Base-by-base conservation (phyloP, 2,113 vertebrate species). In the Urocolius indicus region DNA sequence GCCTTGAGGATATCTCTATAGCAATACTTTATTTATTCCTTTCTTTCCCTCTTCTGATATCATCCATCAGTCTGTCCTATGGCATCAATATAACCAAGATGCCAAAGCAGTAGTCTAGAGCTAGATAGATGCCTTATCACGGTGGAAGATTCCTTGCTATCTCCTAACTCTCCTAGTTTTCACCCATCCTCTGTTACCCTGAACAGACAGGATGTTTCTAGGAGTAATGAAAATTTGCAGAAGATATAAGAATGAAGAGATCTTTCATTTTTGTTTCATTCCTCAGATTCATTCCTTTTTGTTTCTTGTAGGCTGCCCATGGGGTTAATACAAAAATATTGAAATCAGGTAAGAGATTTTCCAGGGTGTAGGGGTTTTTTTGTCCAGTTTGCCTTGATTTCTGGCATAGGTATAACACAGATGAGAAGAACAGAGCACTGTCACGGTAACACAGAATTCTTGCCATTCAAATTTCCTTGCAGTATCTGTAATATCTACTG, bases 1-100 rank as follows among this genome's bases (percentile, higher is more conserved):
- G 24, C 27, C 72, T 75, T 67, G 55, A 69, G 45, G 38, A 74
- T 32, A 36, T 63, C 20, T 92, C 59, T 36, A 27, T 45, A 78
- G 34, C 30, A 84, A 71, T 78, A 48, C 7, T 78, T 94, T 88
- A 78, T 89, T 93, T 89, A 65, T 83, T 93, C 6, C 45, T 92
- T 86, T 73, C 26, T 89, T 41, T 27, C 72, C 72, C 26, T 76
- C 11, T 29, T 18, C 29, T 84, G 71, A 29, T 73, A 43, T 17
- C 51, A 84, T 86, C 29, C 24, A 74, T 95, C 82, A 90, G 30
- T 32, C 72, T 83, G 51, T 62, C 38, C 55, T 59, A 69, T 4
- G 74, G 24, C 19, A 75, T 52, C 73, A 68, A 14, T 38, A 81
- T 20, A 66, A 78, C 32, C 38, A 87, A 72, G 36, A 65, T 1